Conservation (phyloP, 2,113 vertebrate genomes). For the Colius striatus region DNA sequence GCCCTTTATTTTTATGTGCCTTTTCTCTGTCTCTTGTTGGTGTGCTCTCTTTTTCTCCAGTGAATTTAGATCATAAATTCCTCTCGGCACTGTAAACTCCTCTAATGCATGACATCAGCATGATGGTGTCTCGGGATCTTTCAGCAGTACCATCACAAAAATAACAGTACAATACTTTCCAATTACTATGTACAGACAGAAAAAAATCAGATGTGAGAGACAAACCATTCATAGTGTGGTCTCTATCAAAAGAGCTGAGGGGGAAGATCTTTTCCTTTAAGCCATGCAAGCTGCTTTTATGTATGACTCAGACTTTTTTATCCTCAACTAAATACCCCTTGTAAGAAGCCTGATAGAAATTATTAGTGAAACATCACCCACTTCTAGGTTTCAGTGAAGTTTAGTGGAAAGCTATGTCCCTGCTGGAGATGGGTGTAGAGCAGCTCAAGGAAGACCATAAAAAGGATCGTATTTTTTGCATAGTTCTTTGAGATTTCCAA, state of each 20-base stretch:
- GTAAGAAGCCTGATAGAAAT: background rate
- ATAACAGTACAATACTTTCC: background rate
- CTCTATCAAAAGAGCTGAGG: background rate
- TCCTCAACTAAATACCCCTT: background rate
- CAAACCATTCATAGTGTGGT: background rate
- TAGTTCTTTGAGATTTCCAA: background rate
- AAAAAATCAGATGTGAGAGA: background rate
- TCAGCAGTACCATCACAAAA: background rate
- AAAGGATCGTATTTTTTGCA: background rate
- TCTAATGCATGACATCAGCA: rapidly evolving
- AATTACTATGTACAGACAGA: background rate
- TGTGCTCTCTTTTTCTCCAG: background rate
- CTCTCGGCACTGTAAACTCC: background rate
- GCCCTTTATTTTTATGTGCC: background rate
- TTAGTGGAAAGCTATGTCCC: background rate
- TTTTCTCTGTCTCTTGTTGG: background rate
- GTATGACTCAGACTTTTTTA: background rate
- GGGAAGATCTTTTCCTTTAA: background rate
- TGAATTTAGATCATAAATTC: background rate
- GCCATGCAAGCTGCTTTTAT: background rate
- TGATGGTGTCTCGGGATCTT: background rate
- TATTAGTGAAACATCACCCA: background rate
- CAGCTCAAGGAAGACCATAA: background rate
- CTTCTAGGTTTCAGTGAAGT: background rate
- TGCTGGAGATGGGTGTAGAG: background rate